These are phyloP conservation scores for Noctua fimbriata DNA, from an alignment of 2,888 invertebrate species.

Conservation along the genomic window DNA sequence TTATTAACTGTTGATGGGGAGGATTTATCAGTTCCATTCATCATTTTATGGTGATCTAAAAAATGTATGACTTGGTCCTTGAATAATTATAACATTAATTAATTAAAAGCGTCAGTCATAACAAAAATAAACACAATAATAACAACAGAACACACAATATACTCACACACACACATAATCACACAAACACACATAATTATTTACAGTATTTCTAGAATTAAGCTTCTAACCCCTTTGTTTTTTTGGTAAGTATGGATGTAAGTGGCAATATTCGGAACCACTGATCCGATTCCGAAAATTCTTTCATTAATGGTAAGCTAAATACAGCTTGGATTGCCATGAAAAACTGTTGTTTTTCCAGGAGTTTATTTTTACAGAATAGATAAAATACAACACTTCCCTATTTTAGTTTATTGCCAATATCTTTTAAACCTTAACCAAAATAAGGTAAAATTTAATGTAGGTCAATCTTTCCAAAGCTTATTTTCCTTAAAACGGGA, in stretches of 20 bases:
- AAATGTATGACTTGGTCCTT: background rate
- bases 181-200: background rate
- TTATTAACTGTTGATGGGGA: background rate
- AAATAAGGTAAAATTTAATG: conserved; percentile 42
- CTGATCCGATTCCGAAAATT: no score
- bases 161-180: no score
- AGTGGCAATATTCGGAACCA: no score
- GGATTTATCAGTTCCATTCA: background rate
- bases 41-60: background rate
- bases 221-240: no score
- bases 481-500: conserved; percentile 32
- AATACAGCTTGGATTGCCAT: no score
- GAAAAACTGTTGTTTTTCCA: background rate
- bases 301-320: no score
- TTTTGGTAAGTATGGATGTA: no score
- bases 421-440: conserved; percentile 16
- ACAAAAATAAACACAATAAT: no score
- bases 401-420: conserved; percentile 31
- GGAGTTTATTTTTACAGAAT: background rate
- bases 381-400: background rate
- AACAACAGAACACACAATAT: no score
- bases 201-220: background rate
- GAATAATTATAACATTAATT: background rate
- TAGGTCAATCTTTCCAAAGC: conserved; percentile 32
- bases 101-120: background rate